Evolutionary conservation across 2,113 vertebrate genomes (phyloP).

Genomic region (Lathamus discolor): DNA sequence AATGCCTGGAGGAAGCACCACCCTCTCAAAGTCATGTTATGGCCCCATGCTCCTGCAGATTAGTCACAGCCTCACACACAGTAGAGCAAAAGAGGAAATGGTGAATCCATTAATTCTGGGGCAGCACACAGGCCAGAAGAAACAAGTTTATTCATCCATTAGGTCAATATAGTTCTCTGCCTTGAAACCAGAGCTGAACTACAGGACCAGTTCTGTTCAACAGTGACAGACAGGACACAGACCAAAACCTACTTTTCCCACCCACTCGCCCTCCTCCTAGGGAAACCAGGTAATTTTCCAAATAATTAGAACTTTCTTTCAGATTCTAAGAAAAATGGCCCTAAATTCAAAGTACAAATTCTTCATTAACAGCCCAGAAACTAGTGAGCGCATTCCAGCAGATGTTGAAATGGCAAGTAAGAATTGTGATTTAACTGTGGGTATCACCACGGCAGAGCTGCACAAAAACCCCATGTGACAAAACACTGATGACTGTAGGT

Average conservation of each 20-base stretch:
- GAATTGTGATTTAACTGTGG: neutral
- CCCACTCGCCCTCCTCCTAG: neutral
- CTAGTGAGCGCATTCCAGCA: neutral
- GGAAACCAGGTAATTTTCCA: neutral
- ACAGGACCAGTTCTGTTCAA: too few species aligned
- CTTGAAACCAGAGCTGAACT: too few species aligned
- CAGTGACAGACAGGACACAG: neutral
- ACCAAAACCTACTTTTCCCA: neutral
- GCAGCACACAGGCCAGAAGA: neutral
- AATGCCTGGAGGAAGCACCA: constrained; percentile 74
- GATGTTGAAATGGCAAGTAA: neutral
- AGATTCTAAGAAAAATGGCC: neutral
- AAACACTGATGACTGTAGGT: neutral
- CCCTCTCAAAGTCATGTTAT: constrained; percentile 61
- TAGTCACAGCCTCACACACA: constrained; percentile 33
- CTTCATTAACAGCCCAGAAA: neutral
- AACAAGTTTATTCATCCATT: too few species aligned
- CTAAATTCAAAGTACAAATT: neutral
- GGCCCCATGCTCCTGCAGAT: constrained; percentile 37
- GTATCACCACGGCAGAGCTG: neutral
- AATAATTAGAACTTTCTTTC: neutral
- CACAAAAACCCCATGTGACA: rapidly evolving
- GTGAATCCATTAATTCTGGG: neutral
- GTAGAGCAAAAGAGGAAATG: constrained; percentile 26
- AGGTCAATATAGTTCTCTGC: too few species aligned